These are phyloP conservation scores for Neodiprion lecontei DNA, from an alignment of 1,140 invertebrate genomes.

Conservation along the genomic window DNA sequence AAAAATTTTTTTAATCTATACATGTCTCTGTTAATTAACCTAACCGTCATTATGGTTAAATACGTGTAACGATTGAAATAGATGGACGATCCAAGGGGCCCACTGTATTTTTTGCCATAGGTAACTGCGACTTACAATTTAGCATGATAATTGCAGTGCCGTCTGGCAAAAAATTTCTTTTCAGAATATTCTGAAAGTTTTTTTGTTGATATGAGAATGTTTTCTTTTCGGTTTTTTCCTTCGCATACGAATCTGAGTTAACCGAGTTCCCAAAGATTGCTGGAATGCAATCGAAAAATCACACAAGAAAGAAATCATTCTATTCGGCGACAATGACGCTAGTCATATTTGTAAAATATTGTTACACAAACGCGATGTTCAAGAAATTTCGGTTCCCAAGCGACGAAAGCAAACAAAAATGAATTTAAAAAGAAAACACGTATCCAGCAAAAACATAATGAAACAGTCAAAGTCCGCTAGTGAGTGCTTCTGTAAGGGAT, in stretches of 20 bases:
- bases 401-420: slow-evolving; percentile 9
- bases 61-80: too few species aligned
- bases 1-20: too few species aligned
- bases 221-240: slow-evolving; percentile 47
- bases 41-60: too few species aligned
- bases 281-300: background rate
- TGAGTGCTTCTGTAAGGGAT: slow-evolving; percentile 62
- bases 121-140: background rate
- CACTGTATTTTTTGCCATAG: slow-evolving; percentile 5
- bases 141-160: slow-evolving; percentile 1
- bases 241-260: slow-evolving; percentile 54
- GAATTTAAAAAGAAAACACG: slow-evolving; percentile 17
- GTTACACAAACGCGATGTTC: slow-evolving; percentile 11
- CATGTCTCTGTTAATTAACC: too few species aligned
- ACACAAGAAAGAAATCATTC: too few species aligned
- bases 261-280: slow-evolving; percentile 4
- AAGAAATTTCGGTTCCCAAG: slow-evolving; percentile 15
- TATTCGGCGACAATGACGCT: too few species aligned
- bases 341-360: background rate
- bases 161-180: slow-evolving; percentile 35
- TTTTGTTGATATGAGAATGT: slow-evolving; percentile 51
- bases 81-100: background rate
- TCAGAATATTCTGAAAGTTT: slow-evolving; percentile 58
- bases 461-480: slow-evolving; percentile 43
- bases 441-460: slow-evolving; percentile 10